phyloP scores from a whole-genome alignment of 2,888 invertebrate genomes.

The Caenorhabditis afra region DNA sequence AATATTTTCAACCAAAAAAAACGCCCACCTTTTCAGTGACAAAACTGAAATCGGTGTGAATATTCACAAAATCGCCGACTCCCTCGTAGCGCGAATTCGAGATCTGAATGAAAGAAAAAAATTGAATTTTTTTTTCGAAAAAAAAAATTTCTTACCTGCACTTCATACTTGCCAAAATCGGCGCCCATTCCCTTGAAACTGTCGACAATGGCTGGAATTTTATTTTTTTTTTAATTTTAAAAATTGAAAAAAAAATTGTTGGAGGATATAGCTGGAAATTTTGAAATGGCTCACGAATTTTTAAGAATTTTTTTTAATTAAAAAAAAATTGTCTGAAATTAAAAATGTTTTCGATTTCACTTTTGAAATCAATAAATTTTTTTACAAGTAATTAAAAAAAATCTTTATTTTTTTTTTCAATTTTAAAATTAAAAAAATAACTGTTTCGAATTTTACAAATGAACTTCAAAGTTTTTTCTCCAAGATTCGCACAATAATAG shows the following conservation, averaged over 20 bases:
- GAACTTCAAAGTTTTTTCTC: too few species aligned
- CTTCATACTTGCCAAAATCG: constrained; percentile 60
- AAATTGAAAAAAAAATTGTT: not conserved
- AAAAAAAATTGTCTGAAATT: too few species aligned
- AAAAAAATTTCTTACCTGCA: constrained; percentile 38
- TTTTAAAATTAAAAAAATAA: not conserved
- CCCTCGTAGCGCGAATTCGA: constrained; percentile 64
- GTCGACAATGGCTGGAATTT: constrained; percentile 59
- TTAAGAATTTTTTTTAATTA: too few species aligned
- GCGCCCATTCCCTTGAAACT: constrained; percentile 61
- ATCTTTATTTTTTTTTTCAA: too few species aligned
- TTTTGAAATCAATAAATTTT: too few species aligned
- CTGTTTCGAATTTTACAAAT: too few species aligned
- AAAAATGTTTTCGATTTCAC: too few species aligned
- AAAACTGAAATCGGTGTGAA: constrained; percentile 64
- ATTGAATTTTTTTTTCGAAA: not conserved
- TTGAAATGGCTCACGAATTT: too few species aligned
- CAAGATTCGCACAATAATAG: too few species aligned
- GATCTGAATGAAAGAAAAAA: constrained; percentile 44
- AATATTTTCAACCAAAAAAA: too few species aligned
- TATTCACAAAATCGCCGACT: constrained; percentile 64
- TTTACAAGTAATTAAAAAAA: too few species aligned
- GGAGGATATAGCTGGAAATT: not conserved
- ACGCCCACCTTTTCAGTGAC: constrained; percentile 60
- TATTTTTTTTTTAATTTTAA: too few species aligned